phyloP scores from a whole-genome alignment of 2,888 invertebrate species.

The Drosophila falleni region DNA sequence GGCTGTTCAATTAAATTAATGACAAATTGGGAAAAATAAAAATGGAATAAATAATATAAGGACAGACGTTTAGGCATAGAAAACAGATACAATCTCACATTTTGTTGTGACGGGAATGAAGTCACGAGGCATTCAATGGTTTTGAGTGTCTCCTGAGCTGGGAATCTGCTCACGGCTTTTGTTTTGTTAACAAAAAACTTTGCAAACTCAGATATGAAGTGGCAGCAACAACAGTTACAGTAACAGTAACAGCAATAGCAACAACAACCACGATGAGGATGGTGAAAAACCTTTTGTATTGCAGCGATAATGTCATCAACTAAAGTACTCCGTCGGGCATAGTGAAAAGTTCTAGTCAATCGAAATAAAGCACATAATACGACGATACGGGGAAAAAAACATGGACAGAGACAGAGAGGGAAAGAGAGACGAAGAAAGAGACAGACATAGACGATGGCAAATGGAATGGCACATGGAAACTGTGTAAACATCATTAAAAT shows the following conservation, averaged over 20 bases:
- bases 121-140: conserved; percentile 33
- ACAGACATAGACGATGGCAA: conserved; percentile 18
- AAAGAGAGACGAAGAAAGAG: conserved; percentile 10
- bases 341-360: conserved; percentile 77
- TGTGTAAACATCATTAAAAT: conserved; percentile 76
- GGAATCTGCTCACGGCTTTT: conserved; percentile 30
- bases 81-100: conserved; percentile 8
- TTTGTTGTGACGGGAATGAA: conserved; percentile 28
- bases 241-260: conserved; percentile 10
- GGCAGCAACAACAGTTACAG: conserved; percentile 18
- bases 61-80: conserved; percentile 27
- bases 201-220: conserved; percentile 50
- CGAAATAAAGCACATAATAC: conserved; percentile 70
- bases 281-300: conserved; percentile 65
- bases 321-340: conserved; percentile 77
- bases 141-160: conserved; percentile 9
- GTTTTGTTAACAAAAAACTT: conserved; percentile 55
- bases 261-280: conserved; percentile 7
- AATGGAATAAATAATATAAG: conserved; percentile 33
- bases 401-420: conserved; percentile 3
- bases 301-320: conserved; percentile 76
- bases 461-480: conserved; percentile 47
- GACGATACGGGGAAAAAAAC: conserved; percentile 11
- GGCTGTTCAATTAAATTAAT: conserved; percentile 62
- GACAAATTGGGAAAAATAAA: conserved; percentile 27